A percentile compares a stretch with the other conserved stretches of the same genome.
These are phyloP conservation scores for Carettochelys insculpta DNA, from an alignment of 2,113 vertebrate species.

Conservation along the genomic window DNA sequence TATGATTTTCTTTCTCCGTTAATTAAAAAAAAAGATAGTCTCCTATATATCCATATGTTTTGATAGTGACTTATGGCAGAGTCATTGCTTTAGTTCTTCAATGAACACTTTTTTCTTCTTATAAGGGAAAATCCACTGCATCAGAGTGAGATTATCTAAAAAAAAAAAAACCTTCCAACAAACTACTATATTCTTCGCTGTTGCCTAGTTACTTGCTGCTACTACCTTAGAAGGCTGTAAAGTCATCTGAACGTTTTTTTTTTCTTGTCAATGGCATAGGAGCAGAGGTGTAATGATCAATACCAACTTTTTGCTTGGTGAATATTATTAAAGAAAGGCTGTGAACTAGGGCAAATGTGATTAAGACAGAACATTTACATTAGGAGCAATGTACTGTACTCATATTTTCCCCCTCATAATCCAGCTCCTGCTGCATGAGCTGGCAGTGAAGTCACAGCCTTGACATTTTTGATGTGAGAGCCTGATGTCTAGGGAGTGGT, in stretches of 20 bases:
- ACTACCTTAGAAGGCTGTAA: conserved; percentile 69
- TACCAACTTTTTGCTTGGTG: background rate
- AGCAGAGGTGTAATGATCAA: conserved; percentile 42
- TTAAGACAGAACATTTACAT: background rate
- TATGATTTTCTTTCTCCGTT: background rate
- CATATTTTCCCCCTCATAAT: background rate
- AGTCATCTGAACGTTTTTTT: conserved; percentile 34
- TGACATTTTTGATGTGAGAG: background rate
- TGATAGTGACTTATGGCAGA: background rate
- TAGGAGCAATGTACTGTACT: background rate
- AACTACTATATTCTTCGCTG: conserved; percentile 62
- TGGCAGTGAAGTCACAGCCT: conserved; percentile 30
- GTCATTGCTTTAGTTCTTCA: background rate
- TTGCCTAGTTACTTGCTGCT: conserved; percentile 66
- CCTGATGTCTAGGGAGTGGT: conserved; percentile 5
- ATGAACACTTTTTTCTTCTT: conserved; percentile 51
- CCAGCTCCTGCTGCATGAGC: background rate
- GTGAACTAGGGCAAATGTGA: background rate
- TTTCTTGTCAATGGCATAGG: background rate
- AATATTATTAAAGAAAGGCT: background rate
- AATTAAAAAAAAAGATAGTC: background rate
- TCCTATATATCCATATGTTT: background rate
- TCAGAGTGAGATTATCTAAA: conserved; percentile 60
- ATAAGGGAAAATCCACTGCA: conserved; percentile 50
- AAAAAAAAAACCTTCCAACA: conserved; percentile 51